A percentile compares a stretch with the other conserved stretches of the same genome.
These are phyloP conservation scores for Lycia hirtaria DNA, from an alignment of 2,888 invertebrate genomes.

Conservation along the genomic window DNA sequence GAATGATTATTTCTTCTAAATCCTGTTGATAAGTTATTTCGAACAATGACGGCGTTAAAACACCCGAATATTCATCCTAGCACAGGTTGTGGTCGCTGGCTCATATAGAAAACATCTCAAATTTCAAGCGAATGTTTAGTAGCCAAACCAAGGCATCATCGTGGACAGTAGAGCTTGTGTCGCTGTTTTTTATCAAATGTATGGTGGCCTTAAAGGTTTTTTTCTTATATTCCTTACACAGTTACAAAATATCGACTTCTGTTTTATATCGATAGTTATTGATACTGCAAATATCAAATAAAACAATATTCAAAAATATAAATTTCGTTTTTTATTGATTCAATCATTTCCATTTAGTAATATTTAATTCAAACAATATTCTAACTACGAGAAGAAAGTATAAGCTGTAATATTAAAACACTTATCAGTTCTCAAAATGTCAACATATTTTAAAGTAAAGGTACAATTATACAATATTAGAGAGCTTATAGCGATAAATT, in stretches of 20 bases:
- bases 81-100: too few species aligned
- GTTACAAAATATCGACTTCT: background rate
- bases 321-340: constrained; percentile 2
- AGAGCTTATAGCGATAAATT: background rate
- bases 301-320: background rate
- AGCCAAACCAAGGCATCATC: too few species aligned
- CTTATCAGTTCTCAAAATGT: too few species aligned
- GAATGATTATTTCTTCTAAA: too few species aligned
- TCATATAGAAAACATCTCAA: too few species aligned
- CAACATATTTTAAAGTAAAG: too few species aligned
- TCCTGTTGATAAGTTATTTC: too few species aligned
- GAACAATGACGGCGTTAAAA: too few species aligned
- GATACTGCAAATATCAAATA: constrained; percentile 8
- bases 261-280: constrained; percentile 11
- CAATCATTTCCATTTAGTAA: background rate
- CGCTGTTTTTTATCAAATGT: too few species aligned
- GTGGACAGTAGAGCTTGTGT: too few species aligned
- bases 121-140: too few species aligned
- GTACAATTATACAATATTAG: background rate
- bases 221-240: background rate
- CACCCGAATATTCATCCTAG: too few species aligned
- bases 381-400: background rate
- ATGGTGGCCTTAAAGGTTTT: background rate
- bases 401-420: background rate
- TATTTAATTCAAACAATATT: background rate